These are phyloP conservation scores for Macroramphosus scolopax DNA, from an alignment of 2,797 vertebrate genomes.

Conservation along the genomic window DNA sequence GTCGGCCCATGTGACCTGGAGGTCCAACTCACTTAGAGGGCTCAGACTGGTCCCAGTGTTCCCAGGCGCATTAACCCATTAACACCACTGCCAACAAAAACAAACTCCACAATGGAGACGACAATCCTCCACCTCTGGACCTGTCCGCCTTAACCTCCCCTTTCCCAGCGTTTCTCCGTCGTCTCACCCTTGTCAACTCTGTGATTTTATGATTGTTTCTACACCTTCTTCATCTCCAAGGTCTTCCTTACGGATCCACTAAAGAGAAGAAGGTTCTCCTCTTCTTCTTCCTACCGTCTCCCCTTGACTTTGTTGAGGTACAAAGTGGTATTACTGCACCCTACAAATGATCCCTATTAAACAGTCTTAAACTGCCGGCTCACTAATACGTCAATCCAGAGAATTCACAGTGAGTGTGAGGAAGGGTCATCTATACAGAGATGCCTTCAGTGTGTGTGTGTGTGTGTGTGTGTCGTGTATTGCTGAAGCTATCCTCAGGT, in stretches of 20 bases:
- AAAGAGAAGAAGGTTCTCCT: background rate
- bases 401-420: too few relatives aligned
- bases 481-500: constrained; percentile 21
- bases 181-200: constrained; percentile 8
- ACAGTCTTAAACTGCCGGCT: too few relatives aligned
- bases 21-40: constrained; percentile 21
- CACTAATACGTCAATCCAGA: too few relatives aligned
- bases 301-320: too few relatives aligned
- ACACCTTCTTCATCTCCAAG: constrained; percentile 3
- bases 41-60: constrained; percentile 52
- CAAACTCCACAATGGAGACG: constrained; percentile 37
- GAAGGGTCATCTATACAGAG: background rate
- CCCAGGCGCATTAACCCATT: constrained; percentile 59
- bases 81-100: constrained; percentile 54
- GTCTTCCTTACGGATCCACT: background rate
- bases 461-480: too few relatives aligned
- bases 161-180: constrained; percentile 5
- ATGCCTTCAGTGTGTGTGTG: background rate
- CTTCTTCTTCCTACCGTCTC: too few relatives aligned
- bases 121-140: constrained; percentile 25
- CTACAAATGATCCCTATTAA: too few relatives aligned
- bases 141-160: constrained; percentile 5
- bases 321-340: too few relatives aligned
- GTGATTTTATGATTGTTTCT: constrained; percentile 19
- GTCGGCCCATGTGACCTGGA: constrained; percentile 31